These are phyloP conservation scores for Drosophila differens DNA, from an alignment of 2,888 invertebrate genomes.

Conservation along the genomic window DNA sequence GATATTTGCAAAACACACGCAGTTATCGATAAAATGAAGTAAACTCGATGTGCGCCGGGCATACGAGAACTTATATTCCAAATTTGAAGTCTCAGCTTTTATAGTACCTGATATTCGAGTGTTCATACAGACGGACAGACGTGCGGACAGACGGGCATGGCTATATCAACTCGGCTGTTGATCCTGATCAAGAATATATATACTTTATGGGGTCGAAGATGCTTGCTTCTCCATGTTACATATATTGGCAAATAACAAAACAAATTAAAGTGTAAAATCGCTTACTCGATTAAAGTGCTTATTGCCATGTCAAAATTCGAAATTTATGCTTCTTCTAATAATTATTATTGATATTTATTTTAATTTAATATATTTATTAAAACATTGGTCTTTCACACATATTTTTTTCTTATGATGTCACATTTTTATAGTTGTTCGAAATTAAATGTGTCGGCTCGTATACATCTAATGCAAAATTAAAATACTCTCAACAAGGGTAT, in stretches of 20 bases:
- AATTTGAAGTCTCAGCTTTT: not conserved
- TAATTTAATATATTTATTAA: not conserved
- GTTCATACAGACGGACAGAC: not conserved
- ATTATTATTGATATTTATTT: not conserved
- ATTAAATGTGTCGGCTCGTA: not conserved
- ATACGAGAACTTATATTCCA: not conserved
- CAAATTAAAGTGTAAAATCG: too few species aligned
- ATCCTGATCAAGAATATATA: rapidly evolving
- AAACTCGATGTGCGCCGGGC: not conserved
- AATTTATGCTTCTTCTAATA: not conserved
- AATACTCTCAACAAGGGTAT: not conserved
- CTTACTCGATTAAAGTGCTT: too few species aligned
- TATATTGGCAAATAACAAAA: not conserved
- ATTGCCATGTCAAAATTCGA: too few species aligned
- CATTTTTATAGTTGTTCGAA: not conserved
- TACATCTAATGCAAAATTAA: not conserved
- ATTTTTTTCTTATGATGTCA: not conserved
- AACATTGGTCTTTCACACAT: not conserved
- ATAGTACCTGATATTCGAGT: not conserved
- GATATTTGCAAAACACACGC: not conserved
- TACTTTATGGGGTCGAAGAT: not conserved
- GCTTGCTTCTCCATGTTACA: rapidly evolving
- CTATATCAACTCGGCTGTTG: not conserved
- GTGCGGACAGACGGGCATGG: too few species aligned
- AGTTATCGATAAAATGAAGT: not conserved